Conservation (phyloP, 2,797 vertebrate species). For the Morelia viridis region DNA sequence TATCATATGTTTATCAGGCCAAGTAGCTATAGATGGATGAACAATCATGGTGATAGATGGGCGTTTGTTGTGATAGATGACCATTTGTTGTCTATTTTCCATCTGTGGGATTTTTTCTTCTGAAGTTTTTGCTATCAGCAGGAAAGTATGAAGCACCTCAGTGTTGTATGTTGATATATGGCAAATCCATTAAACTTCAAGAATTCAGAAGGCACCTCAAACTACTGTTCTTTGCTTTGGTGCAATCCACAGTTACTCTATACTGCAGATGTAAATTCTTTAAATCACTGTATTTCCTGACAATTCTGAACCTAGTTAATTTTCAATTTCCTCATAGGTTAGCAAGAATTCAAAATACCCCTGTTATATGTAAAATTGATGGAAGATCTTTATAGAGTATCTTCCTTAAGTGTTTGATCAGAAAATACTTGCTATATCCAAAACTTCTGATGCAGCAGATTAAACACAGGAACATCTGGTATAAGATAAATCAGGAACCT, state of each 20-base stretch:
- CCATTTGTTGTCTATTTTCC: background rate
- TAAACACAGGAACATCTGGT: too few species aligned
- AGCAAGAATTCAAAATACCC: background rate
- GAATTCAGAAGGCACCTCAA: background rate
- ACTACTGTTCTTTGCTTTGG: background rate
- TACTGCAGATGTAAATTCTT: background rate
- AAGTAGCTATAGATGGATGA: background rate
- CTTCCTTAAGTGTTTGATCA: background rate
- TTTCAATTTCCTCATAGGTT: background rate
- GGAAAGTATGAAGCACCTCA: background rate
- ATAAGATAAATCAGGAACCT: background rate
- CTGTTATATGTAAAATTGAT: background rate
- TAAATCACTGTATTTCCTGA: background rate
- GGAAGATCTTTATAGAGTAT: background rate
- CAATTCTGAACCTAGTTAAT: background rate
- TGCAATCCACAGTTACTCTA: background rate
- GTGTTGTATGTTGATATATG: background rate
- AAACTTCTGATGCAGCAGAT: background rate
- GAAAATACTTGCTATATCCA: background rate
- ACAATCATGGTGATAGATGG: background rate
- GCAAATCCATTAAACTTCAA: background rate
- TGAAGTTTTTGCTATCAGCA: background rate
- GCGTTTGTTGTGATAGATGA: background rate
- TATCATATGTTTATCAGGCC: background rate
- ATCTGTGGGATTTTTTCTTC: background rate